Percentiles rank a stretch among this genome's conserved stretches.
These are phyloP conservation scores for Ictidomys tridecemlineatus DNA, from an alignment of 2,113 vertebrate species.

Conservation along the genomic window DNA sequence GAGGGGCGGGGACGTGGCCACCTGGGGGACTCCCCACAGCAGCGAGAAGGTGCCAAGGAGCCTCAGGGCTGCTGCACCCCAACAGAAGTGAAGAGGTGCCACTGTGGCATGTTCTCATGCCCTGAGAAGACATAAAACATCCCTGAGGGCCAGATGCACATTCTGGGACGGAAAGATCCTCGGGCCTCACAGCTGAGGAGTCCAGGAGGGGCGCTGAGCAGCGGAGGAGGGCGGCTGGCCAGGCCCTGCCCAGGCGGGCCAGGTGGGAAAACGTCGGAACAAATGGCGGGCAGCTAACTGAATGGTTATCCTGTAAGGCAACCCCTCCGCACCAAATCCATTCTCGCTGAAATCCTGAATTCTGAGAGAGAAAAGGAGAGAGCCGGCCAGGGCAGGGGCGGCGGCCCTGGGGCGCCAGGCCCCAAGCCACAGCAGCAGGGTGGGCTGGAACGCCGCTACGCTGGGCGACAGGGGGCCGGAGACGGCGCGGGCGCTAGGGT, in stretches of 20 bases:
- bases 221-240: neutral
- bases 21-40: neutral
- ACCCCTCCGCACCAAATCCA: neutral
- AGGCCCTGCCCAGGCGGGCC: constrained; percentile 1
- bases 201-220: neutral
- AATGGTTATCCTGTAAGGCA: neutral
- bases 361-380: neutral
- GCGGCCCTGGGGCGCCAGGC: constrained; percentile 47
- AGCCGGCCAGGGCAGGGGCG: constrained; percentile 46
- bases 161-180: neutral
- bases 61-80: neutral
- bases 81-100: neutral
- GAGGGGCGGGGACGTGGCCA: neutral
- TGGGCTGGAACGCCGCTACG: neutral
- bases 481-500: neutral
- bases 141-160: neutral
- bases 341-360: neutral
- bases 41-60: neutral
- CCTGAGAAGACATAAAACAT: neutral
- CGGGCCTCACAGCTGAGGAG: neutral
- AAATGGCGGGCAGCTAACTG: neutral
- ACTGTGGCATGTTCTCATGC: neutral
- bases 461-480: neutral
- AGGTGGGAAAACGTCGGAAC: neutral
- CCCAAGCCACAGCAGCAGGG: neutral